These are phyloP conservation scores for Thecocarcelia acutangulata DNA, from an alignment of 2,888 invertebrate genomes.

Conservation along the genomic window DNA sequence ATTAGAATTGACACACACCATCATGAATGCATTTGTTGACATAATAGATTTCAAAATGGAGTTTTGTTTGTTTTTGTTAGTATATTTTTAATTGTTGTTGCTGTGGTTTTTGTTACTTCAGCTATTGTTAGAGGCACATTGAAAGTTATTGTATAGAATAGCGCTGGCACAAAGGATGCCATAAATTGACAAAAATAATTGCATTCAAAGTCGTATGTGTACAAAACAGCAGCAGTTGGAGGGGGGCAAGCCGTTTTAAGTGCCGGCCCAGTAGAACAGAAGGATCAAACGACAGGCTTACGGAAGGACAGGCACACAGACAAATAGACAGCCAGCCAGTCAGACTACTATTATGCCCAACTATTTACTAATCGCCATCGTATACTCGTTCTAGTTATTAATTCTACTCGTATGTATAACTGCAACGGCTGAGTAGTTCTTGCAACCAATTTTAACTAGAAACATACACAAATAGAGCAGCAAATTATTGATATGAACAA, in stretches of 20 bases:
- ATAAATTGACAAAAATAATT: constrained; percentile 68
- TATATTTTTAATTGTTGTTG: constrained; percentile 3
- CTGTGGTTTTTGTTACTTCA: constrained; percentile 5
- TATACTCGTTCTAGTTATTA: constrained; percentile 36
- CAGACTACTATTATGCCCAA: neutral
- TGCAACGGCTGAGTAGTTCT: constrained; percentile 62
- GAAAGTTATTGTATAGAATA: constrained; percentile 32
- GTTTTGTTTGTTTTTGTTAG: constrained; percentile 30
- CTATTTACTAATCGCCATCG: constrained; percentile 40
- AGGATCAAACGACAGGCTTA: neutral
- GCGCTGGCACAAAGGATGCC: constrained; percentile 63
- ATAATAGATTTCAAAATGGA: constrained; percentile 32
- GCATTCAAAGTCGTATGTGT: constrained; percentile 52
- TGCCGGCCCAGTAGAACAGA: constrained; percentile 35
- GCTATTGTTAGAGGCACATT: constrained; percentile 54
- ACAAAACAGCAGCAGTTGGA: constrained; percentile 11
- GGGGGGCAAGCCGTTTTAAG: constrained; percentile 19
- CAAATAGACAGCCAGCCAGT: constrained; percentile 11
- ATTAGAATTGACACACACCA: constrained; percentile 75
- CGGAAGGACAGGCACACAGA: neutral
- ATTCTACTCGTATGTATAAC: constrained; percentile 18
- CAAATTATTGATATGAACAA: constrained; percentile 31
- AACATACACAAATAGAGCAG: constrained; percentile 1
- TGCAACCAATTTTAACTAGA: constrained; percentile 27
- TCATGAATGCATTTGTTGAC: constrained; percentile 13